phyloP scores from a whole-genome alignment of 2,797 vertebrate genomes.

The Diceros bicornis region DNA sequence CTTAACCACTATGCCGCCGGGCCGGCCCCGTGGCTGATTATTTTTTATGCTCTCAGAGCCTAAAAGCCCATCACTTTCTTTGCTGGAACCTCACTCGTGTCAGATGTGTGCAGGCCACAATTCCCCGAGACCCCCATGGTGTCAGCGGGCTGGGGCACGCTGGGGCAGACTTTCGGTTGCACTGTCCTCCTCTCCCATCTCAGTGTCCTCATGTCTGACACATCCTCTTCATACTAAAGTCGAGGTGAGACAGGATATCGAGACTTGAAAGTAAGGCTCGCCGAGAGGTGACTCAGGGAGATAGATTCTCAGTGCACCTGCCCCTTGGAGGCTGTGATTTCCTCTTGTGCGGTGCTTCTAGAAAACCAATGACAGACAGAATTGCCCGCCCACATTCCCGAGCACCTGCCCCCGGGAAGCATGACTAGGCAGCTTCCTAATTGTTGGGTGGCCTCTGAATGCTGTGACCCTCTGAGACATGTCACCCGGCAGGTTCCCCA shows the following conservation, averaged over 20 bases:
- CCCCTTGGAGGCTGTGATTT: neutral
- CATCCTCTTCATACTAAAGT: neutral
- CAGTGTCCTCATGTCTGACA: fast-evolving
- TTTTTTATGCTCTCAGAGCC: neutral
- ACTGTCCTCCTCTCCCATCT: neutral
- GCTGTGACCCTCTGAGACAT: constrained; percentile 68
- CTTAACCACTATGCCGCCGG: too few species aligned
- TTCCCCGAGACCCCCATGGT: neutral
- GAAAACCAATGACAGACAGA: neutral
- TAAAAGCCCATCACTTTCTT: neutral
- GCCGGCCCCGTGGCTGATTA: neutral
- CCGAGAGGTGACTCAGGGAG: neutral
- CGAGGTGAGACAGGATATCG: neutral
- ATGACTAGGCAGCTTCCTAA: constrained; percentile 56
- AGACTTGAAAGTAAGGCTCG: neutral
- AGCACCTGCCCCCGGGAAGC: neutral
- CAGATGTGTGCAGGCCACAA: neutral
- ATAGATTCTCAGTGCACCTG: neutral
- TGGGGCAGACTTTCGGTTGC: neutral
- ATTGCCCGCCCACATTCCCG: neutral
- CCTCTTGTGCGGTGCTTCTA: neutral
- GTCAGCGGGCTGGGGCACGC: fast-evolving
- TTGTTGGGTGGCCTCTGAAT: constrained; percentile 47
- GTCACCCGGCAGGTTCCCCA: constrained; percentile 74
- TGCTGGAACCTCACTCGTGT: neutral